phyloP scores from a whole-genome alignment of 2,113 vertebrate genomes.

The Macroglossus sobrinus region DNA sequence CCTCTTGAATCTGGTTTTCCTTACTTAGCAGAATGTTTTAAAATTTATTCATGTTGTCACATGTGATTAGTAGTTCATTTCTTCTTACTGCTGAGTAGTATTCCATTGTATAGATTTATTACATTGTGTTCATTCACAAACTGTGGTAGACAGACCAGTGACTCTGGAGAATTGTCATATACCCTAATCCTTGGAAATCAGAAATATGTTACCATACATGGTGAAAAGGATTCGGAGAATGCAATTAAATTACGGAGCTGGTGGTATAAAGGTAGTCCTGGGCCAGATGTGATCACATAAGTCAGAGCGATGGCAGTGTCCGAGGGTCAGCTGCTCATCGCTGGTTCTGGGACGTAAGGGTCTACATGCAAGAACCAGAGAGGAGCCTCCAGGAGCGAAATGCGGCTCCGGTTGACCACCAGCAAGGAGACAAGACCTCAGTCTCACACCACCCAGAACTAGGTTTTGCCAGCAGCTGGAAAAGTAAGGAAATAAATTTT shows the following conservation, averaged over 20 bases:
- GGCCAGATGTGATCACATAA: not conserved
- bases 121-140: not conserved
- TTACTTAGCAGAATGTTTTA: not conserved
- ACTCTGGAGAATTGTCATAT: not conserved
- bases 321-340: not conserved
- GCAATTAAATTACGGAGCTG: not conserved
- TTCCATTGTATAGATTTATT: not conserved
- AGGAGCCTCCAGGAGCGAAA: not conserved
- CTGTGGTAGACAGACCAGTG: not conserved
- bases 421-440: not conserved
- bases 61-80: not conserved
- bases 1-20: not conserved
- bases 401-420: fast-evolving
- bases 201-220: not conserved
- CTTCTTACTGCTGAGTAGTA: not conserved
- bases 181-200: not conserved
- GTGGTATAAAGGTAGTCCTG: not conserved
- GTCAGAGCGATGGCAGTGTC: not conserved
- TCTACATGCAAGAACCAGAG: not conserved
- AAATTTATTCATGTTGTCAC: not conserved
- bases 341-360: not conserved
- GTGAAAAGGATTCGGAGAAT: not conserved
- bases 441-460: not conserved
- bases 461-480: not conserved
- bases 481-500: not conserved